Conservation (phyloP, 2,113 vertebrate species). For the Dinomys branickii region DNA sequence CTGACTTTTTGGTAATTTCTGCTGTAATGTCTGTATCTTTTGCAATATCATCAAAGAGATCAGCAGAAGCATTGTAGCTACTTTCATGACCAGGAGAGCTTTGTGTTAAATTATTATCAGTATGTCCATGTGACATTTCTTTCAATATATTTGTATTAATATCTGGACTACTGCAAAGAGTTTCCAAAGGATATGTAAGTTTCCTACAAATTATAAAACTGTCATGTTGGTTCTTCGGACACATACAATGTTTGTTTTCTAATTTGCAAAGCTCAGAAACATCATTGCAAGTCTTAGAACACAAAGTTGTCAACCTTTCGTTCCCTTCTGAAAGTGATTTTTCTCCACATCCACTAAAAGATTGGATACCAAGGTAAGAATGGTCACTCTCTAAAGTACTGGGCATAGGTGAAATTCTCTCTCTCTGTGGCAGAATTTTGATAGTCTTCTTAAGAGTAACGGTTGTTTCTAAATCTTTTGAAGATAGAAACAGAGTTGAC, state of each 20-base stretch:
- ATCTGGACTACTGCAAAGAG: neutral
- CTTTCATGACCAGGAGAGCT: conserved; percentile 60
- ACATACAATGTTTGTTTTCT: conserved; percentile 70
- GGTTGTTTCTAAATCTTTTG: conserved; percentile 17
- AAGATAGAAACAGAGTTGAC: conserved; percentile 40
- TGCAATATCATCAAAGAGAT: conserved; percentile 87
- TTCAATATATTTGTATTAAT: conserved; percentile 58
- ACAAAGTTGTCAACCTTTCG: neutral
- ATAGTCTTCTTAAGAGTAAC: neutral
- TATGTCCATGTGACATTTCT: conserved; percentile 48
- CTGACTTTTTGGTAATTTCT: conserved; percentile 71
- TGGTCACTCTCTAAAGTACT: conserved; percentile 49
- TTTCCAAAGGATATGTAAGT: conserved; percentile 58
- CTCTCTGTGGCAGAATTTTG: neutral
- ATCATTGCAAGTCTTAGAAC: neutral
- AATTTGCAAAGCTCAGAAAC: conserved; percentile 42
- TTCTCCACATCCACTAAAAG: conserved; percentile 30
- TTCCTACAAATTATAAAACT: conserved; percentile 49
- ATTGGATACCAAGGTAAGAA: conserved; percentile 40
- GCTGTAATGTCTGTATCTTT: conserved; percentile 60
- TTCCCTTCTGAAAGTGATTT: conserved; percentile 57
- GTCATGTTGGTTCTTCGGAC: conserved; percentile 22
- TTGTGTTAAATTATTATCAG: conserved; percentile 34
- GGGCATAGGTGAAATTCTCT: neutral
- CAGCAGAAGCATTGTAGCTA: conserved; percentile 88